Conservation (phyloP, 1,140 invertebrate genomes). For the Chelonus insularis region DNA sequence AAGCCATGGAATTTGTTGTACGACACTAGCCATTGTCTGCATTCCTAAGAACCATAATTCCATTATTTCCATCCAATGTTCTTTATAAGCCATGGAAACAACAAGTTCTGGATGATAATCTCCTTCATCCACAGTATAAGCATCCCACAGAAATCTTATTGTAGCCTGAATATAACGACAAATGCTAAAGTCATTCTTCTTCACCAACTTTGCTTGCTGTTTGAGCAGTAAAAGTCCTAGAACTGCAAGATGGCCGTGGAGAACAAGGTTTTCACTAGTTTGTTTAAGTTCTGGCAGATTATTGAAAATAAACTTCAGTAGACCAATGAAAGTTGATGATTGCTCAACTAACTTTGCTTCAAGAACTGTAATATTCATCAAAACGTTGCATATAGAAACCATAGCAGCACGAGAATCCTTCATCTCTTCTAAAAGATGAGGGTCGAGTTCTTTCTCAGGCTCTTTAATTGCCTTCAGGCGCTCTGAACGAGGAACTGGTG, state of each 20-base stretch:
- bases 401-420: conserved; percentile 80
- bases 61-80: conserved; percentile 84
- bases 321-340: conserved; percentile 72
- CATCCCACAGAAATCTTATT: conserved; percentile 90
- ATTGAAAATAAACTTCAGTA: conserved; percentile 85
- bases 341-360: conserved; percentile 81
- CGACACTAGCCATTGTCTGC: conserved; percentile 83
- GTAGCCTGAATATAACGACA: conserved; percentile 85
- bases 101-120: conserved; percentile 79
- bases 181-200: conserved; percentile 85
- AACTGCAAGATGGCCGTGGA: conserved; percentile 82
- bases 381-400: conserved; percentile 85
- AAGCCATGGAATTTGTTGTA: conserved; percentile 82
- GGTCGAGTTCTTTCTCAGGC: conserved; percentile 73
- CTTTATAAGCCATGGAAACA: conserved; percentile 82
- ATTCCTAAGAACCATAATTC: conserved; percentile 93
- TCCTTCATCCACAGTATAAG: conserved; percentile 85
- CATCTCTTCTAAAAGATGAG: conserved; percentile 76
- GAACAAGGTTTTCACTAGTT: conserved; percentile 78
- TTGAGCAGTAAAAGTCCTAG: conserved; percentile 82
- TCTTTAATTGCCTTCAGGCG: conserved; percentile 72
- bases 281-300: conserved; percentile 84
- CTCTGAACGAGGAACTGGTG: conserved; percentile 76
- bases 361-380: conserved; percentile 90
- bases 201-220: conserved; percentile 78